A percentile compares a stretch with the other conserved stretches of the same genome.
Evolutionary conservation across 2,888 invertebrate genomes (phyloP).

Genomic region (Yponomeuta malinellus): DNA sequence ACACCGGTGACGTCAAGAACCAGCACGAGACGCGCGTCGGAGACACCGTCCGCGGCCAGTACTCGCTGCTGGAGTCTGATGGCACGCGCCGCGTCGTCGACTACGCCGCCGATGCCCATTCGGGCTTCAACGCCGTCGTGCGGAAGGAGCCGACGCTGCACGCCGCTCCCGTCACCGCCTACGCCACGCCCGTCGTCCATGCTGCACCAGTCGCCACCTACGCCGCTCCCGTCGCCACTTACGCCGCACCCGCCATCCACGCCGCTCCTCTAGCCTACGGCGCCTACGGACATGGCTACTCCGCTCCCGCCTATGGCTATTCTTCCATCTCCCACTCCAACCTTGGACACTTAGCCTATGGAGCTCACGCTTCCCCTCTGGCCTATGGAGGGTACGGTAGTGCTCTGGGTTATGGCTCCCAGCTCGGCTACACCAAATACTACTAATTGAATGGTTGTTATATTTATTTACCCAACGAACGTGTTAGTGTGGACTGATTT

Average conservation of each 20-base stretch:
- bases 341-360: slow-evolving; percentile 22
- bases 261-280: slow-evolving; percentile 24
- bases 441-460: background rate
- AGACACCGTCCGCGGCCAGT: slow-evolving; percentile 76
- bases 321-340: slow-evolving; percentile 25
- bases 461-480: too few relatives aligned
- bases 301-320: slow-evolving; percentile 17
- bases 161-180: slow-evolving; percentile 48
- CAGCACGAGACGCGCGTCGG: slow-evolving; percentile 79
- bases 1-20: slow-evolving; percentile 69
- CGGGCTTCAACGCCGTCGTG: slow-evolving; percentile 52
- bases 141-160: slow-evolving; percentile 37
- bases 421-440: background rate
- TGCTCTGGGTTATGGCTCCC: slow-evolving; percentile 10
- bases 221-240: slow-evolving; percentile 21
- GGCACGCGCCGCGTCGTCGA: slow-evolving; percentile 79
- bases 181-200: slow-evolving; percentile 16
- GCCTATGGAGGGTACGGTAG: slow-evolving; percentile 12
- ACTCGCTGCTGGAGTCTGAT: slow-evolving; percentile 74
- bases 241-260: slow-evolving; percentile 27
- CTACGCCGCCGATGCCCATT: slow-evolving; percentile 55
- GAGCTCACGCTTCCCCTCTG: slow-evolving; percentile 20
- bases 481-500: too few relatives aligned
- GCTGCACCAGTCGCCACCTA: slow-evolving; percentile 24
- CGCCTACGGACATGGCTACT: slow-evolving; percentile 22